A percentile compares a stretch with the other conserved stretches of the same genome.
These are phyloP conservation scores for Bembecia ichneumoniformis DNA, from an alignment of 2,888 invertebrate species.

Conservation along the genomic window DNA sequence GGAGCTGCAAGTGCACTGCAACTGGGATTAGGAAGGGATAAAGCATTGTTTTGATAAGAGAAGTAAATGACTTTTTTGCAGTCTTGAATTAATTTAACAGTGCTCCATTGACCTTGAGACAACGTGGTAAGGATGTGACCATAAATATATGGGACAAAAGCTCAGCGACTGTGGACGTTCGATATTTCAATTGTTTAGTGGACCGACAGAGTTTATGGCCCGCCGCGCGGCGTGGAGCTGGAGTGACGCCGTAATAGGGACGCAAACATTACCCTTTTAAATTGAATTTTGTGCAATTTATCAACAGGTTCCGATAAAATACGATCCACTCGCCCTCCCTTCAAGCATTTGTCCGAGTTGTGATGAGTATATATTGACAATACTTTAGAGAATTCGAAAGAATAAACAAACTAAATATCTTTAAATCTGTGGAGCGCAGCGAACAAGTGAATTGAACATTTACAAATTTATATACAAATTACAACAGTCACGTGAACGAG, in stretches of 20 bases:
- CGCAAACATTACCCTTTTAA: conserved; percentile 68
- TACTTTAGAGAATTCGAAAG: no score
- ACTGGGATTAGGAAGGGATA: no score
- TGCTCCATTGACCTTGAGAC: neutral
- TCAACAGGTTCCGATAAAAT: conserved; percentile 54
- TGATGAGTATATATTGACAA: conserved; percentile 18
- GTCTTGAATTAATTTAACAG: no score
- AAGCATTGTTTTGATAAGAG: no score
- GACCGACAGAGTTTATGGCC: conserved; percentile 56
- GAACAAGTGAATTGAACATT: no score
- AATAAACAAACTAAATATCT: no score
- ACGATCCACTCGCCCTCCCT: conserved; percentile 25
- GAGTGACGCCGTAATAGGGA: conserved; percentile 62
- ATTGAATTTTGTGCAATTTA: conserved; percentile 66
- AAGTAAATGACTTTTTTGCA: no score
- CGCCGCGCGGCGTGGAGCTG: conserved; percentile 42
- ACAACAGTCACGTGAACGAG: no score
- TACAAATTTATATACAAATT: no score
- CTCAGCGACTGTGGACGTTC: conserved; percentile 28
- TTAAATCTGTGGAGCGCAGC: no score
- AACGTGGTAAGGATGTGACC: neutral
- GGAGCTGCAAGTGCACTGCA: no score
- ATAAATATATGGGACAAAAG: conserved; percentile 44
- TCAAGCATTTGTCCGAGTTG: conserved; percentile 40
- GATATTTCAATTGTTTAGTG: conserved; percentile 61